phyloP scores from a whole-genome alignment of 2,797 vertebrate species.

The Danionella dracula region DNA sequence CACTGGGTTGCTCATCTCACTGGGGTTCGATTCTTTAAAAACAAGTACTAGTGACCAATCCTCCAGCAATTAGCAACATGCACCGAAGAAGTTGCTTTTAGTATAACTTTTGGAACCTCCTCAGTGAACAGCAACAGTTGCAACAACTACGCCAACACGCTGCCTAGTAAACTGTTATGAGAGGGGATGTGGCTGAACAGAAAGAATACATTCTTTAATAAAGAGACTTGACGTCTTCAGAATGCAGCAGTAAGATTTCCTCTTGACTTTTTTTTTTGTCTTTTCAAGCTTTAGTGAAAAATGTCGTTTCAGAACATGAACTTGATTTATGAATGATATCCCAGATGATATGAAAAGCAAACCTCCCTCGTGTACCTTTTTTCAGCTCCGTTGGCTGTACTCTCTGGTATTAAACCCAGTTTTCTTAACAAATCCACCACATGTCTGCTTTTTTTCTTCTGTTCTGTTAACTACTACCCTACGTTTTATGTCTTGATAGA shows the following conservation, averaged over 20 bases:
- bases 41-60: too few relatives aligned
- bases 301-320: constrained; percentile 2
- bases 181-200: neutral
- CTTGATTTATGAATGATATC: constrained; percentile 8
- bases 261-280: constrained; percentile 3
- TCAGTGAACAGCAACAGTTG: too few relatives aligned
- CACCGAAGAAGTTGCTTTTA: too few relatives aligned
- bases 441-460: constrained; percentile 34
- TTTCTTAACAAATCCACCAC: constrained; percentile 27
- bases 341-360: constrained; percentile 21
- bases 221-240: neutral
- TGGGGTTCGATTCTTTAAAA: too few relatives aligned
- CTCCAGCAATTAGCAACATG: too few relatives aligned
- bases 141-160: too few relatives aligned
- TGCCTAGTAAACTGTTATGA: too few relatives aligned
- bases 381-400: constrained; percentile 12
- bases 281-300: constrained; percentile 14
- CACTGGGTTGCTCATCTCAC: too few relatives aligned
- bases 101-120: too few relatives aligned
- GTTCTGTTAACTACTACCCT: constrained; percentile 31
- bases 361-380: neutral
- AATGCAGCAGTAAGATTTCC: neutral
- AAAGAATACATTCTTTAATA: neutral
- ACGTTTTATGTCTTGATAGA: constrained; percentile 49
- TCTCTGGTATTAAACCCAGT: constrained; percentile 30